Evolutionary conservation across 1,140 invertebrate species (phyloP), one percentile per base, ranked within the genome.

Genomic region (Cecropterus lyciades): DNA sequence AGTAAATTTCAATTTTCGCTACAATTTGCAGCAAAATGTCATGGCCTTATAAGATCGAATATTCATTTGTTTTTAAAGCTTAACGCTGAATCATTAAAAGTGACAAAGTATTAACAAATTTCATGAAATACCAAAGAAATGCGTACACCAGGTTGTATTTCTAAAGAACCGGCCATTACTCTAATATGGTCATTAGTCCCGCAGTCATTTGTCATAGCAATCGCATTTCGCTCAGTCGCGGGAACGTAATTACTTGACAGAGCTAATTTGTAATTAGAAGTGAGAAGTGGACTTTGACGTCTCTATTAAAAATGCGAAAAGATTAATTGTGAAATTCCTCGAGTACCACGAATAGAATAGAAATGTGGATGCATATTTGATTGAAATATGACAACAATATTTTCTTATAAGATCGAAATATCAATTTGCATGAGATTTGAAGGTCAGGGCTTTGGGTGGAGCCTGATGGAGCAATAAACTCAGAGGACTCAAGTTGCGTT

Each of bases 201-300:
- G 33, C 33, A 37, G 33, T 37, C 33, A 37, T 37, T 37, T 37
- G 33, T 37, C 33, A 37, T 37, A n/a, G 33, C 11, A n/a, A 37
- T 37, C 33, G 33, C 33, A 37, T 37, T 37, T 4, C 33, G 33
- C 33, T 11, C 33, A 37, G 33, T 11, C 33, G 27, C 27, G 27
- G 27, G 27, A 30, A 30, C 27, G 27, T 30, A 30, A 30, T 30
- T 30, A 30, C 27, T 16, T 42, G 30, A 65, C 56, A 52, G 16
- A 48, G 59, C 51, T 69, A 69, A 75, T 75, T 72, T 72, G 66
- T 66, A 67, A 67, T 68, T 76, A 73, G 66, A 70, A 57, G 60
- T 66, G 57, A 73, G 67, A 72, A 70, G 63, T 55, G 70, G 68
- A 55, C 43, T 66, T 59, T 68, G 65, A 72, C 59, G 67, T 69